A percentile compares a stretch with the other conserved stretches of the same genome.
These are phyloP conservation scores for Perodicticus potto DNA, from an alignment of 2,797 vertebrate genomes.

Conservation along the genomic window DNA sequence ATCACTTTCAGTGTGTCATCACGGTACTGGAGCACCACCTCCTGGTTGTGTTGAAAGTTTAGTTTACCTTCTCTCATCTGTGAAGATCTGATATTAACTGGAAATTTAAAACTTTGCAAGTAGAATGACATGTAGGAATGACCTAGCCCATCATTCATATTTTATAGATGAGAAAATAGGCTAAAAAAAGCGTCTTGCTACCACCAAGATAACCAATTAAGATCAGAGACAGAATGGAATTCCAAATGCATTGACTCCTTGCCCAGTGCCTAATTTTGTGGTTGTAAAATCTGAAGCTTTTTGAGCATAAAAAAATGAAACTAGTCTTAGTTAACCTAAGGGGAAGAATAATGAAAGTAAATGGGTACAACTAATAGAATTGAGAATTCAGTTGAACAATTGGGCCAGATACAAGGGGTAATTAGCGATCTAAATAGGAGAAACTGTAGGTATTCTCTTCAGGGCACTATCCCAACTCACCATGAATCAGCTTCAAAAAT, in stretches of 20 bases:
- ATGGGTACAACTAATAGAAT: not conserved
- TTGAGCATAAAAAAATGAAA: not conserved
- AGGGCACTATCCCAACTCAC: not conserved
- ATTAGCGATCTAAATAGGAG: not conserved
- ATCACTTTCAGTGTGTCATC: not conserved
- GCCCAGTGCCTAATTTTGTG: not conserved
- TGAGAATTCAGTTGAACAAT: not conserved
- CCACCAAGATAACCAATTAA: not conserved
- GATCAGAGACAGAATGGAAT: not conserved
- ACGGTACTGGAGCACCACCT: slow-evolving; percentile 73
- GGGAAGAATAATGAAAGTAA: not conserved
- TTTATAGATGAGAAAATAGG: not conserved
- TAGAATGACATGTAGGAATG: not conserved
- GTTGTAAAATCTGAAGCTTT: slow-evolving; percentile 4
- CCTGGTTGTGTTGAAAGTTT: slow-evolving; percentile 68
- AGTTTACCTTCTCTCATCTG: slow-evolving; percentile 41
- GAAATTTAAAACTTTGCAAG: not conserved
- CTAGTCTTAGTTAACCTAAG: not conserved
- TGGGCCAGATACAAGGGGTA: not conserved
- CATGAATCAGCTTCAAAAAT: not conserved
- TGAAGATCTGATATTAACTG: not conserved
- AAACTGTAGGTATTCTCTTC: not conserved
- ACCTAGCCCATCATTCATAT: not conserved
- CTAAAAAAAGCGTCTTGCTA: not conserved
- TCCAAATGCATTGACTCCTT: not conserved